Evolutionary conservation across 2,888 invertebrate genomes (phyloP), one percentile per base, ranked within the genome.

Genomic region (Leucophora obtusa): DNA sequence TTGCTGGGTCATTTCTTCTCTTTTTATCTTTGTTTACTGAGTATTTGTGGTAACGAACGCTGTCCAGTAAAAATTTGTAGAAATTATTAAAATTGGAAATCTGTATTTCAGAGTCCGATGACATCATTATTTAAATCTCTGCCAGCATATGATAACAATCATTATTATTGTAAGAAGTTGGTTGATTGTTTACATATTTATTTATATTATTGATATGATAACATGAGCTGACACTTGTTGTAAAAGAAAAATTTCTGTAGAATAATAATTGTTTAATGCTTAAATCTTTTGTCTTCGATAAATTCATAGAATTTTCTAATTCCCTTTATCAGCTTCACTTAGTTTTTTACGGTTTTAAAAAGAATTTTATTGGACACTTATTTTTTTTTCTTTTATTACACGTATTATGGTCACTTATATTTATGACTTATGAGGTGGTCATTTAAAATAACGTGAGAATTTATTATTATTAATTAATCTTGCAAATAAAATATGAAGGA

Each of bases 391-490:
- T 50, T 1, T 3, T 24, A 3, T n/a, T n/a, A n/a, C n/a, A n/a
- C n/a, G n/a, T n/a, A 28, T 28, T 38, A 38, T 38, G 11, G 11
- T 11, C 11, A 11, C 11, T 38, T 38, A 1, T 53, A 15, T 53
- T 38, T 66, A 59, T 66, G 73, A 73, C 17, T 59, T 14, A n/a
- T 28, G n/a, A 47, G 14, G 33, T 47, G 17, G 47, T 54, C 9
- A 35, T 28, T 53, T 51, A 21, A 33, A 74, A 60, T 54, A 74
- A 66, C 38, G 74, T 74, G 60, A 53, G 60, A 74, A 74, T 47
- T 59, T 24, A 43, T 38, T 4, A 2, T 28, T 59, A 8, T 14
- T 5, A 35, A 6, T 59, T 59, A 60, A 60, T 43, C 14, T 60
- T 43, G 21, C 18, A 9, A 14, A 43, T 33, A 7, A n/a, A 43